Conservation (phyloP, 2,797 vertebrate genomes). For the Malacoraja senta region DNA sequence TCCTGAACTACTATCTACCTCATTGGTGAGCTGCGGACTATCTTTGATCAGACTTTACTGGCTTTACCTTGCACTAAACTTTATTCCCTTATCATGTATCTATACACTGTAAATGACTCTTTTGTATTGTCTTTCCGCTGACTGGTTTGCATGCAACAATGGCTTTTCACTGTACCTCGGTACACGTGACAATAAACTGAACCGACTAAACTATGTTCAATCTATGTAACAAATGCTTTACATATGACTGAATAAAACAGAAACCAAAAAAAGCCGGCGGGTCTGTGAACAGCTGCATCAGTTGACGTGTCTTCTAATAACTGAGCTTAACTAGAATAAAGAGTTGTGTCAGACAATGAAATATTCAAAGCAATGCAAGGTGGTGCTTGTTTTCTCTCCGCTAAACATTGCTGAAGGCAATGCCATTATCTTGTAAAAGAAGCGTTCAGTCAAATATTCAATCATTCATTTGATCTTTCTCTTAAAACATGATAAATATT, state of each 20-base stretch:
- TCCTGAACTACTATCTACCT: too few relatives aligned
- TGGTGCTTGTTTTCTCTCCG: not conserved
- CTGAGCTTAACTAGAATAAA: not conserved
- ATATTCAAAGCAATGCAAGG: not conserved
- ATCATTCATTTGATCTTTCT: not conserved
- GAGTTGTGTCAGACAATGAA: constrained; percentile 1
- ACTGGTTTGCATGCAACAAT: too few relatives aligned
- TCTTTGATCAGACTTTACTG: too few relatives aligned
- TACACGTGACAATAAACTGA: too few relatives aligned
- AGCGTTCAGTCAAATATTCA: constrained; percentile 26
- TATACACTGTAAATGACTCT: too few relatives aligned
- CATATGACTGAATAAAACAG: not conserved
- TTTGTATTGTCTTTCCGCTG: too few relatives aligned
- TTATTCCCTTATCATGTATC: too few relatives aligned
- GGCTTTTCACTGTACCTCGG: too few relatives aligned
- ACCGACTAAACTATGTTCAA: too few relatives aligned
- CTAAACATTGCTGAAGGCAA: not conserved
- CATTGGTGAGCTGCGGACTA: too few relatives aligned
- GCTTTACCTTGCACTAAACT: too few relatives aligned
- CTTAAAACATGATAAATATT: constrained; percentile 34
- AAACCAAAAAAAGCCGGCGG: not conserved
- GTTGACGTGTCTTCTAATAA: not conserved
- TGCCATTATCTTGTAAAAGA: not conserved
- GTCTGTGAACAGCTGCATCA: not conserved
- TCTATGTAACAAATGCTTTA: too few relatives aligned